A percentile compares a stretch with the other conserved stretches of the same genome.
Evolutionary conservation across 2,888 invertebrate species (phyloP).

Genomic region (Actias luna): DNA sequence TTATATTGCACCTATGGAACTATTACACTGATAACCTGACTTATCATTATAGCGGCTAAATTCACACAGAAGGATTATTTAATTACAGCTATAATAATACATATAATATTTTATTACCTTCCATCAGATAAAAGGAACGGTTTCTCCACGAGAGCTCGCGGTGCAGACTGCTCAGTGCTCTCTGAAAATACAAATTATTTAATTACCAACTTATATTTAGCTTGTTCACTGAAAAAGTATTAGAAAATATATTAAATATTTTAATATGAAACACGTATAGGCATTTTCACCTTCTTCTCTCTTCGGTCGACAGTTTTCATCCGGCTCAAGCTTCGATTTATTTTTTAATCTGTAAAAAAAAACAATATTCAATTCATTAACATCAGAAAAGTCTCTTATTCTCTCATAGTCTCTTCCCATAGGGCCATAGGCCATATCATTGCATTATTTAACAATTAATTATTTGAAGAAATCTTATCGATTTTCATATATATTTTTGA

Average conservation of each 20-base stretch:
- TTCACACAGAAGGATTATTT: too few species aligned
- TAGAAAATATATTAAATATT: not conserved
- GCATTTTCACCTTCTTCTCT: constrained; percentile 57
- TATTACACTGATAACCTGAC: too few species aligned
- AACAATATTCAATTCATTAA: constrained; percentile 23
- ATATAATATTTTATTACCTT: constrained; percentile 51
- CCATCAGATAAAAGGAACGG: constrained; percentile 94
- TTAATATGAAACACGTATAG: not conserved
- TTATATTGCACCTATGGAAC: too few species aligned
- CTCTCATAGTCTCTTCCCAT: too few species aligned
- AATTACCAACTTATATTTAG: not conserved
- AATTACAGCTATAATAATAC: too few species aligned
- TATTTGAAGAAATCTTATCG: too few species aligned
- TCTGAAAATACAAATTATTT: constrained; percentile 43
- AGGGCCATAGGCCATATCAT: too few species aligned
- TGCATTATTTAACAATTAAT: too few species aligned
- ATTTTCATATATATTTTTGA: too few species aligned
- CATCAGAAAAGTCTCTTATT: not conserved
- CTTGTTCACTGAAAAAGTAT: not conserved
- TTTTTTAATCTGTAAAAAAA: constrained; percentile 63
- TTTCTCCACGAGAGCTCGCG: constrained; percentile 88
- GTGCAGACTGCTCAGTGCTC: constrained; percentile 75
- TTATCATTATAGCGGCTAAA: too few species aligned
- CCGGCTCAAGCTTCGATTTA: constrained; percentile 60
- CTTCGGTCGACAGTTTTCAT: constrained; percentile 59